Evolutionary conservation across 2,113 vertebrate genomes (phyloP).

Genomic region (Grammomys surdaster): DNA sequence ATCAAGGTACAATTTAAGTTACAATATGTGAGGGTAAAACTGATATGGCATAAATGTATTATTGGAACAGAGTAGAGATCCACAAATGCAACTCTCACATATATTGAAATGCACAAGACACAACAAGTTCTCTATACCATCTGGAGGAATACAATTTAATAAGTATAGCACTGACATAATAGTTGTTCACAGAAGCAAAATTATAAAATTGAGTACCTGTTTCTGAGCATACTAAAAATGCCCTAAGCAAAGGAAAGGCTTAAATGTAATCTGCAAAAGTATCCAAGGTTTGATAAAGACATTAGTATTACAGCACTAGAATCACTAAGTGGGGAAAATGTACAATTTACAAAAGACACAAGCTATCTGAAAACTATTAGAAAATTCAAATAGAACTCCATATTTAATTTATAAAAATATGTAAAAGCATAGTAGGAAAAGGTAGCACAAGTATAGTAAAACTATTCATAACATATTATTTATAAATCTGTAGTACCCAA

Average conservation of each 20-base stretch:
- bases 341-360: not conserved
- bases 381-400: constrained; percentile 13
- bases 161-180: not conserved
- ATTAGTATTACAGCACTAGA: not conserved
- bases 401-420: not conserved
- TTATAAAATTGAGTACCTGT: not conserved
- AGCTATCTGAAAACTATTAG: not conserved
- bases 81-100: not conserved
- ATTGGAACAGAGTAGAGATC: not conserved
- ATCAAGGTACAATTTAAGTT: constrained; percentile 13
- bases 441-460: not conserved
- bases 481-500: not conserved
- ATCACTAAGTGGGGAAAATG: not conserved
- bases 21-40: not conserved
- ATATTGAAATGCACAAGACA: not conserved
- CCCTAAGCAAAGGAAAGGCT: not conserved
- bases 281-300: not conserved
- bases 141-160: not conserved
- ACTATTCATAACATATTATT: not conserved
- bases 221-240: not conserved
- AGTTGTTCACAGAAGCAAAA: not conserved
- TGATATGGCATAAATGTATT: not conserved
- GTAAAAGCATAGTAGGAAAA: not conserved
- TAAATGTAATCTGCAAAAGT: constrained; percentile 18
- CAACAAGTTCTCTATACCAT: not conserved